A percentile compares a stretch with the other conserved stretches of the same genome.
These are phyloP conservation scores for Gymnopithys bicolor DNA, from an alignment of 2,797 vertebrate species.

Conservation along the genomic window DNA sequence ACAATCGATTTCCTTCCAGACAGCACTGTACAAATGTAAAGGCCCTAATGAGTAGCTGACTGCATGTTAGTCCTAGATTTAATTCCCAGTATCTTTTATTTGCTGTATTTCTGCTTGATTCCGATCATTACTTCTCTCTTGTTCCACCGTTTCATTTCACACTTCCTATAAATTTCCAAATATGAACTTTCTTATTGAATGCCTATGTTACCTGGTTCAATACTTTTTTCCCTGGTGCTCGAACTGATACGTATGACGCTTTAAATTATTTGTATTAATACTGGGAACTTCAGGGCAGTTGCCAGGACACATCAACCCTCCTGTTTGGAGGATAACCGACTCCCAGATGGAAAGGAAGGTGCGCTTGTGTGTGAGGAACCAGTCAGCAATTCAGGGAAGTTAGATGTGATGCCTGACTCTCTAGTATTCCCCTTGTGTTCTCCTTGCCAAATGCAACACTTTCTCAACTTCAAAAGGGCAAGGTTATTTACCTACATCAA, in stretches of 20 bases:
- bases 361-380: neutral
- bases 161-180: neutral
- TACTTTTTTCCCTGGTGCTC: neutral
- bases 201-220: neutral
- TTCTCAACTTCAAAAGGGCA: slow-evolving; percentile 23
- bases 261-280: neutral
- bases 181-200: neutral
- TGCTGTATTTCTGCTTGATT: neutral
- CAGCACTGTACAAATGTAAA: neutral
- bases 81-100: neutral
- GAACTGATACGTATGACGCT: neutral
- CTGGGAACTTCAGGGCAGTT: neutral
- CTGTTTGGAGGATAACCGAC: neutral
- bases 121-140: neutral
- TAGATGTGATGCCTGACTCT: neutral
- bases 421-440: neutral
- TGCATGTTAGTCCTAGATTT: neutral
- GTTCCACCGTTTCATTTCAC: neutral
- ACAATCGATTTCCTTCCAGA: neutral
- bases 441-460: neutral
- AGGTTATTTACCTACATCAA: slow-evolving; percentile 23
- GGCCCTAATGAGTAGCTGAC: neutral
- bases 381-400: neutral
- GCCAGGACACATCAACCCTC: neutral
- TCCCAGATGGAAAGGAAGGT: neutral